Percentiles rank a stretch among this genome's conserved stretches.
Conservation (phyloP, 2,888 invertebrate genomes). For the Dichetophora obliterata region DNA sequence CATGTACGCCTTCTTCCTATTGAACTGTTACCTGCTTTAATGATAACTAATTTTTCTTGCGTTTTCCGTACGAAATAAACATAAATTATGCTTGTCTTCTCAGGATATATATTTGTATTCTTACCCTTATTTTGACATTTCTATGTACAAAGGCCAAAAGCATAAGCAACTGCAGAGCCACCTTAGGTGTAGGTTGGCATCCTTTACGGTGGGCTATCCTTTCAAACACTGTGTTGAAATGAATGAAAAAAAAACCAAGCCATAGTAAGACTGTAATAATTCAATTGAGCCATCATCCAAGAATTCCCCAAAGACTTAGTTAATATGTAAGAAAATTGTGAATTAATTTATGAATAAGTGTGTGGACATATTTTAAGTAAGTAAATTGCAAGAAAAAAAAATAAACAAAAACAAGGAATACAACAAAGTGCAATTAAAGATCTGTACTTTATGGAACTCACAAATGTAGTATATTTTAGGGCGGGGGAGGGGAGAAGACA, state of each 20-base stretch:
- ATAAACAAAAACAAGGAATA: no score
- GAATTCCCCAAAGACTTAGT: background rate
- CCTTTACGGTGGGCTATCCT: no score
- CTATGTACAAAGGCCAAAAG: background rate
- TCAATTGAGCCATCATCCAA: slow-evolving; percentile 11
- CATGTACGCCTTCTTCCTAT: background rate
- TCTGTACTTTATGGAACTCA: no score
- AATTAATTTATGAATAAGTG: no score
- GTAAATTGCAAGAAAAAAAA: no score
- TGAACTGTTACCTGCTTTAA: background rate
- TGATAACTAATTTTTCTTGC: background rate
- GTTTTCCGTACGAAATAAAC: background rate
- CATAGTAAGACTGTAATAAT: background rate
- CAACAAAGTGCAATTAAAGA: no score
- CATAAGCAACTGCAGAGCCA: no score
- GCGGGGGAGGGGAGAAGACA: no score
- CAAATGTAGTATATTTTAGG: no score
- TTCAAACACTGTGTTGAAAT: background rate
- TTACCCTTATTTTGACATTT: background rate
- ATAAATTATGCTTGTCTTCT: slow-evolving; percentile 4
- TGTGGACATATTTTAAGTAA: no score
- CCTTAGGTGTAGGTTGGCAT: background rate
- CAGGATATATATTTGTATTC: slow-evolving; percentile 6
- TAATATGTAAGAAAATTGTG: no score
- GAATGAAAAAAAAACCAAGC: background rate